Percentiles rank a stretch among this genome's conserved stretches.
These are phyloP conservation scores for Zaprionus taronus DNA, from an alignment of 1,140 invertebrate species.

Conservation along the genomic window DNA sequence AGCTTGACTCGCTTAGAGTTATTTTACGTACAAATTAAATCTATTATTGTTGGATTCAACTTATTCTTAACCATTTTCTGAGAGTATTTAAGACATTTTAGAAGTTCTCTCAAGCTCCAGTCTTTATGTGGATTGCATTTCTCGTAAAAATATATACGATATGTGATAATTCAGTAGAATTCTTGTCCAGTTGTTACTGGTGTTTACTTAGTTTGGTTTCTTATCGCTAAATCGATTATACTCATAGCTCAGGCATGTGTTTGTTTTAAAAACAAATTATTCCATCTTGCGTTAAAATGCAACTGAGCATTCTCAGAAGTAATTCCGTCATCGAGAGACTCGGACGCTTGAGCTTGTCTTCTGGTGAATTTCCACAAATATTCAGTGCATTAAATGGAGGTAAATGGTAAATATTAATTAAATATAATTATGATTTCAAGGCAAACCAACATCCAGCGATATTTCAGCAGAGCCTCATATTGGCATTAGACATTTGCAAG, in stretches of 20 bases:
- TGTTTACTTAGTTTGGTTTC: not conserved
- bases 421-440: not conserved
- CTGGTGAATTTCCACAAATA: not conserved
- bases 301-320: not conserved
- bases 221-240: not conserved
- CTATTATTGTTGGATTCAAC: not conserved
- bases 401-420: not conserved
- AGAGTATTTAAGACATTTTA: no score
- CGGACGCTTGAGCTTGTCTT: not conserved
- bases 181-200: not conserved
- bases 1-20: not conserved
- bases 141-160: no score
- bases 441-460: not conserved
- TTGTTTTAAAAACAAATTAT: not conserved
- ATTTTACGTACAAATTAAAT: not conserved
- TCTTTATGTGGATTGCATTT: no score
- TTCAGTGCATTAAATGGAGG: not conserved
- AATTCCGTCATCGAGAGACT: not conserved
- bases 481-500: constrained; percentile 86
- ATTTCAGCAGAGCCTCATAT: not conserved
- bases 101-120: no score
- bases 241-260: not conserved
- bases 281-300: not conserved
- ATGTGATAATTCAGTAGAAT: no score
- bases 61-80: not conserved